Percentiles rank a stretch among this genome's conserved stretches.
Conservation (phyloP, 1,140 invertebrate species). For the Cepaea nemoralis region DNA sequence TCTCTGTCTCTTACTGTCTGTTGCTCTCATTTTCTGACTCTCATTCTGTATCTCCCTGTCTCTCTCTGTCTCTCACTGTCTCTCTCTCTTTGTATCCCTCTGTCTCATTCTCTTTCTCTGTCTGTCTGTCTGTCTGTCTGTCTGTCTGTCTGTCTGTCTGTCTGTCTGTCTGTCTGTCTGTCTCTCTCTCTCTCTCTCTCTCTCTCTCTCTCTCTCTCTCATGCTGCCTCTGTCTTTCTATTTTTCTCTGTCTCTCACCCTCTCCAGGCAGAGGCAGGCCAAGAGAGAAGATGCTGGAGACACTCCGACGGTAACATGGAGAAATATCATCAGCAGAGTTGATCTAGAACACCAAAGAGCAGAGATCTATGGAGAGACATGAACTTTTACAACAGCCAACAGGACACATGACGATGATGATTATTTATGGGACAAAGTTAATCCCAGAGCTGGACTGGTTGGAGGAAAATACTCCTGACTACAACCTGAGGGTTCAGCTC, state of each 20-base stretch:
- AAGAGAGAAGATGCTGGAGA: too few species aligned
- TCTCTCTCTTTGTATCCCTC: neutral
- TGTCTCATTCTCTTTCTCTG: neutral
- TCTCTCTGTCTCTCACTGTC: neutral
- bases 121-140: neutral
- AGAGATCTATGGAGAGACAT: too few species aligned
- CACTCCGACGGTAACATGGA: too few species aligned
- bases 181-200: constrained; percentile 10
- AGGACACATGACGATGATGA: too few species aligned
- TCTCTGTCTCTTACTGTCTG: neutral
- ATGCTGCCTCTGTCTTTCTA: constrained; percentile 20
- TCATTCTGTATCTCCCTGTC: neutral
- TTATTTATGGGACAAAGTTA: too few species aligned
- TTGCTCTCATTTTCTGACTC: neutral
- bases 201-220: constrained; percentile 33
- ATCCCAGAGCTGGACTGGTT: too few species aligned
- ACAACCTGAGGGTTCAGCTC: too few species aligned
- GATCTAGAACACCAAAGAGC: too few species aligned
- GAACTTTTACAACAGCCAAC: too few species aligned
- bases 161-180: constrained; percentile 26
- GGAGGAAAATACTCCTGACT: too few species aligned
- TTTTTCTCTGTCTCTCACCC: neutral
- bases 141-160: constrained; percentile 1
- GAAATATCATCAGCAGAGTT: too few species aligned
- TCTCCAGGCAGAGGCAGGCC: too few species aligned